Conservation (phyloP, 2,888 invertebrate genomes). For the Odontocolon sp. region DNA sequence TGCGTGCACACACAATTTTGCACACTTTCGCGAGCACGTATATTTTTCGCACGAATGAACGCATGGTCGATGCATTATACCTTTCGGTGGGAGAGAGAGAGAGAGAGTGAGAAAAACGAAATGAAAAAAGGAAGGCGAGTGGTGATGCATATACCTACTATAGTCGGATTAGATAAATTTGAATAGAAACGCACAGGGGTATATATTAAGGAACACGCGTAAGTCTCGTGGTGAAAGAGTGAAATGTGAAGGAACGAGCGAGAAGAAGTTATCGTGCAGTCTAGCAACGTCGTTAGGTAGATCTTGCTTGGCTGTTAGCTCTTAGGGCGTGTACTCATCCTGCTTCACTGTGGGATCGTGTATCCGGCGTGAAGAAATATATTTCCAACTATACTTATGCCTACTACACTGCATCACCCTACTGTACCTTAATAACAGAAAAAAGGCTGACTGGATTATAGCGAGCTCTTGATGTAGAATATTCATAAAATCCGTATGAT, state of each 20-base stretch:
- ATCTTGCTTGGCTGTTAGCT: slow-evolving; percentile 9
- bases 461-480: neutral
- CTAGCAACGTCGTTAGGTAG: neutral
- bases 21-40: slow-evolving; percentile 39
- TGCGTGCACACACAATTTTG: slow-evolving; percentile 49
- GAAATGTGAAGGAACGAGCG: neutral
- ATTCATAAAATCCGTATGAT: slow-evolving; percentile 7
- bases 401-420: neutral
- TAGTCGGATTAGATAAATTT: neutral
- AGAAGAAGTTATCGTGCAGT: neutral
- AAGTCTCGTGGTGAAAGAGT: neutral
- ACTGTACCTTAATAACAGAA: neutral
- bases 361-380: slow-evolving; percentile 23
- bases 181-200: neutral
- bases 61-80: slow-evolving; percentile 36
- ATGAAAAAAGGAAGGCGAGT: too few relatives aligned
- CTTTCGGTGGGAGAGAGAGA: slow-evolving; percentile 6
- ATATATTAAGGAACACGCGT: neutral
- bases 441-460: neutral
- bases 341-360: slow-evolving; percentile 6
- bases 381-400: slow-evolving; percentile 3
- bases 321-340: slow-evolving; percentile 15
- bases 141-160: neutral
- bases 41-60: slow-evolving; percentile 48
- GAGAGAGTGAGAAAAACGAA: neutral